Conservation (phyloP, 2,888 invertebrate genomes). For the Camponotus fellah region DNA sequence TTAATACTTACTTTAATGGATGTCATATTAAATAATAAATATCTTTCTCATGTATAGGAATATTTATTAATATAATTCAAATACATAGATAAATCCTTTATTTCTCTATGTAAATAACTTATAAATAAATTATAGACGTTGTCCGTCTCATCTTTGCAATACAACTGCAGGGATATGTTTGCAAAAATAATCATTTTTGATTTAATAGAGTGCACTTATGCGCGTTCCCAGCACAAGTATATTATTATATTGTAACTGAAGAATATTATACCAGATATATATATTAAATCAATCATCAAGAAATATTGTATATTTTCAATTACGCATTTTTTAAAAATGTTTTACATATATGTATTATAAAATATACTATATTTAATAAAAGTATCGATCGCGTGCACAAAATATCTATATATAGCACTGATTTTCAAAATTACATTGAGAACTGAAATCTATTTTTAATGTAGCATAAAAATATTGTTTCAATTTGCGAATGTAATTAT, state of each 20-base stretch:
- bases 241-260: neutral
- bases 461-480: neutral
- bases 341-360: neutral
- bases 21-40: neutral
- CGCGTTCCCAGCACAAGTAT: neutral
- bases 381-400: neutral
- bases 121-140: conserved; percentile 8
- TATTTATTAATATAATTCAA: conserved; percentile 14
- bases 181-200: conserved; percentile 26
- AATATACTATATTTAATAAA: neutral
- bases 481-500: conserved; percentile 2
- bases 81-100: conserved; percentile 18
- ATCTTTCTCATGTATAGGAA: neutral
- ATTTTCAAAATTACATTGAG: neutral
- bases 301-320: conserved; percentile 18
- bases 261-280: neutral
- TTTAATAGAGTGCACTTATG: conserved; percentile 9
- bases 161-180: neutral
- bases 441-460: neutral
- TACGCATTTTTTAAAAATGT: conserved; percentile 3
- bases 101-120: conserved; percentile 44
- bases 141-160: neutral
- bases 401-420: neutral
- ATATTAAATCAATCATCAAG: neutral
- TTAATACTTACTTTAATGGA: neutral